These are phyloP conservation scores for Poeciliopsis occidentalis DNA, from an alignment of 2,113 vertebrate genomes.

Conservation along the genomic window DNA sequence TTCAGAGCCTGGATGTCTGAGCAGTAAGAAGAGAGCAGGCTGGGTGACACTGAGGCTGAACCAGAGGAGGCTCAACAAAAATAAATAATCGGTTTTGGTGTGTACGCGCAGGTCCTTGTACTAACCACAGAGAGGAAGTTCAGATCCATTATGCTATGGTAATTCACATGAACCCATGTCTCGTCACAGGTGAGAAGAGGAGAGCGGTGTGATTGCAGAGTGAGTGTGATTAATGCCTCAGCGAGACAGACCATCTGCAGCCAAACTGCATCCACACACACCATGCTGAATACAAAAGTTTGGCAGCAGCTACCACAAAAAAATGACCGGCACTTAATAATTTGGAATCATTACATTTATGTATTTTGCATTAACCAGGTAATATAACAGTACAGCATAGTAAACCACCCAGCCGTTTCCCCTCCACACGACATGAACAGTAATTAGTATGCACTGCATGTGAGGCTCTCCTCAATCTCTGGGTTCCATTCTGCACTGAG, in stretches of 20 bases:
- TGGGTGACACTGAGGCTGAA: constrained; percentile 16
- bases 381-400: neutral
- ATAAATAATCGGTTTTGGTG: constrained; percentile 1
- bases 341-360: no score
- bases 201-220: constrained; percentile 23
- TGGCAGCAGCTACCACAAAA: neutral
- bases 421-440: neutral
- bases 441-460: constrained; percentile 15
- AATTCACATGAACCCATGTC: constrained; percentile 38
- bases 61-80: constrained; percentile 2
- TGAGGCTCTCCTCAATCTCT: constrained; percentile 8
- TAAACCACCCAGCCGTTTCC: neutral
- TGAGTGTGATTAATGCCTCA: constrained; percentile 32
- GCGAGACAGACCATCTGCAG: constrained; percentile 48
- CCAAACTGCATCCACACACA: neutral
- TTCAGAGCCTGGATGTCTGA: constrained; percentile 15
- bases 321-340: neutral
- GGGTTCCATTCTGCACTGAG: constrained; percentile 13
- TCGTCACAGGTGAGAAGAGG: constrained; percentile 41
- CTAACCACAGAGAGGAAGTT: constrained; percentile 28
- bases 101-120: constrained; percentile 20
- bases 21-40: constrained; percentile 16
- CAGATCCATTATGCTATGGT: constrained; percentile 44
- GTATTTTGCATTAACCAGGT: neutral
- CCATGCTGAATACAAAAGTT: neutral